Conservation (phyloP, 2,113 vertebrate species). For the Chamaea fasciata region DNA sequence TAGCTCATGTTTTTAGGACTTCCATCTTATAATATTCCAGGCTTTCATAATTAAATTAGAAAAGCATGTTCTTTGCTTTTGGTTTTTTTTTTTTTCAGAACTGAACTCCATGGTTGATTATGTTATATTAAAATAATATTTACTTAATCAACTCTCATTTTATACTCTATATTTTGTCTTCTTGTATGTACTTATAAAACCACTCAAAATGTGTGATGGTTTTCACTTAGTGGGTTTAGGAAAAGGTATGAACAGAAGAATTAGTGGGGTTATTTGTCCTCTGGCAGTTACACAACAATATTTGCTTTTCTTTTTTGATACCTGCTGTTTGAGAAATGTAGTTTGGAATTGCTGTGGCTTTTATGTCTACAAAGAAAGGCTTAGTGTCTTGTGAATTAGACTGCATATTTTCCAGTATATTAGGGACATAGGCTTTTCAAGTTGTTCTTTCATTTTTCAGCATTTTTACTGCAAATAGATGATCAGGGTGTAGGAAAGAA, state of each 20-base stretch:
- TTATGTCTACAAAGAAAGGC: background rate
- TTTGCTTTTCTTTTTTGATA: background rate
- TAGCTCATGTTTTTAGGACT: background rate
- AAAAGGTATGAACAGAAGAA: background rate
- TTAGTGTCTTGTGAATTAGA: background rate
- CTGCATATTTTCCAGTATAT: background rate
- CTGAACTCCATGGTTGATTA: background rate
- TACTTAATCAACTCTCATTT: background rate
- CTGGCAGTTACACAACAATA: background rate
- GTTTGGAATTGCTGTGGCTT: background rate
- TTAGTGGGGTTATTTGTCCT: background rate
- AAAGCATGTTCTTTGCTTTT: too few species aligned
- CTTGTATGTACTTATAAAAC: background rate
- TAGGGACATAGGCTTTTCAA: background rate
- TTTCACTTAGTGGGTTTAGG: background rate
- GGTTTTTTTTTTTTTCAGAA: background rate
- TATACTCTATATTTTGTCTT: background rate
- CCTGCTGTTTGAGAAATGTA: background rate
- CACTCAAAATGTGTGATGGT: background rate
- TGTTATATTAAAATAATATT: background rate
- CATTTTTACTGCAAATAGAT: background rate
- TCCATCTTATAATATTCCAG: background rate
- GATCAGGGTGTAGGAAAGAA: background rate
- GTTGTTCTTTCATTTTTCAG: background rate
- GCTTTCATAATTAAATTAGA: background rate